Evolutionary conservation across 1,140 invertebrate genomes (phyloP).

Genomic region (Ruditapes philippinarum): DNA sequence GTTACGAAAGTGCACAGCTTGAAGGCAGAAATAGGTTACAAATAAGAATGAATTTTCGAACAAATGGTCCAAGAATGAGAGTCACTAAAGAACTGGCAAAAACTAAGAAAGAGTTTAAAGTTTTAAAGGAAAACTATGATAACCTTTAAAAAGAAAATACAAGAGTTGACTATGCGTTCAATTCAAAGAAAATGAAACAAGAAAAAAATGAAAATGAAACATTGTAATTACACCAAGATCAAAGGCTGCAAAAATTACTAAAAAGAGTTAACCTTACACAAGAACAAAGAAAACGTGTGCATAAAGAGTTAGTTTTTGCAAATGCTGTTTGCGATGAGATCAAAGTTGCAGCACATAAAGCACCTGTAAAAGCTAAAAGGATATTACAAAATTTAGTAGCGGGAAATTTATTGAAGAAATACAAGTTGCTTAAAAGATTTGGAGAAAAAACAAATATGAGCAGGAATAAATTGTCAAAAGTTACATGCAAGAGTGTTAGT

Average conservation of each 20-base stretch:
- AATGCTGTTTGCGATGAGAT: constrained; percentile 45
- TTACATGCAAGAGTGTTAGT: neutral
- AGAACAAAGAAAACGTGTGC: no score
- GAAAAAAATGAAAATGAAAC: constrained; percentile 2
- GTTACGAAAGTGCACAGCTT: constrained; percentile 26
- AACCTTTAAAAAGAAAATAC: constrained; percentile 4
- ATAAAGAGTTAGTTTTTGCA: constrained; percentile 53
- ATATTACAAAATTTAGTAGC: no score
- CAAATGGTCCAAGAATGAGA: constrained; percentile 42
- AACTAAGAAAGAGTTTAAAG: constrained; percentile 21
- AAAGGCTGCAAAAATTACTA: constrained; percentile 13
- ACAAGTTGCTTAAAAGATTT: constrained; percentile 35
- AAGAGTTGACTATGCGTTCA: neutral
- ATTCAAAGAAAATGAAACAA: constrained; percentile 21
- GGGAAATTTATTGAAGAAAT: constrained; percentile 54
- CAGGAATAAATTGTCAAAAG: constrained; percentile 40
- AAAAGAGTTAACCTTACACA: neutral
- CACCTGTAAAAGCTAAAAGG: no score
- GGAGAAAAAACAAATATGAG: constrained; percentile 43
- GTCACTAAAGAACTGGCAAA: constrained; percentile 15
- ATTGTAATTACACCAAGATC: constrained; percentile 21
- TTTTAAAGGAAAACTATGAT: constrained; percentile 27
- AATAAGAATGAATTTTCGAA: constrained; percentile 18
- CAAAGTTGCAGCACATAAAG: neutral
- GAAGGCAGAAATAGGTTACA: neutral